Percentiles rank a stretch among this genome's conserved stretches.
These are phyloP conservation scores for Stratiomys singularior DNA, from an alignment of 2,888 invertebrate species.

Conservation along the genomic window DNA sequence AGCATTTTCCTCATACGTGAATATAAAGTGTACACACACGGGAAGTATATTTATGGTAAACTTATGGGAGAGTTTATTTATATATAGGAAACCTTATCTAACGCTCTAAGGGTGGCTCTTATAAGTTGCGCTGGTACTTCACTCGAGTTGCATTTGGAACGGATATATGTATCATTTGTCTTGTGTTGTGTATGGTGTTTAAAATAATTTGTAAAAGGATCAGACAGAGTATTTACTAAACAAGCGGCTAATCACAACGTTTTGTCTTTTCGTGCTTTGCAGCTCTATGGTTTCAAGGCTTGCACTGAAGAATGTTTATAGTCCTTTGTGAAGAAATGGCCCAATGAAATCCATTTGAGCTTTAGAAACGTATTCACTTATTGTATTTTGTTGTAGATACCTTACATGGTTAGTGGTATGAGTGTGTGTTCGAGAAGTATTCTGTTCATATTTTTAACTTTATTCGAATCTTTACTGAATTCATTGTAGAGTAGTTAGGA, in stretches of 20 bases:
- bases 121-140: neutral
- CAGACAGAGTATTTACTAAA: neutral
- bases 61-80: neutral
- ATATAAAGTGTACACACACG: neutral
- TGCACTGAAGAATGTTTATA: too few relatives aligned
- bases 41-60: too few relatives aligned
- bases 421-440: too few relatives aligned
- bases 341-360: too few relatives aligned
- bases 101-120: neutral
- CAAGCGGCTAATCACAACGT: conserved; percentile 16
- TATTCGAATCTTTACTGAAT: too few relatives aligned
- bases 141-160: neutral
- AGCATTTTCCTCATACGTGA: neutral
- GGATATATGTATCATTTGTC: neutral
- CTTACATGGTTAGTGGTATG: too few relatives aligned
- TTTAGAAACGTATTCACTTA: too few relatives aligned
- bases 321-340: too few relatives aligned
- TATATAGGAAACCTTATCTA: conserved; percentile 26
- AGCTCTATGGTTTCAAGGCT: neutral
- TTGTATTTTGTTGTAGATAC: too few relatives aligned
- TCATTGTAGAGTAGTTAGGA: too few relatives aligned
- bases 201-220: conserved; percentile 42
- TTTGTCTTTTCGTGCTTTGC: conserved; percentile 1
- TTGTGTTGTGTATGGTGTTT: neutral
- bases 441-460: too few relatives aligned